Percentiles rank a stretch among this genome's conserved stretches.
These are phyloP conservation scores for Engystomops pustulosus DNA, from an alignment of 2,113 vertebrate genomes.

Conservation along the genomic window DNA sequence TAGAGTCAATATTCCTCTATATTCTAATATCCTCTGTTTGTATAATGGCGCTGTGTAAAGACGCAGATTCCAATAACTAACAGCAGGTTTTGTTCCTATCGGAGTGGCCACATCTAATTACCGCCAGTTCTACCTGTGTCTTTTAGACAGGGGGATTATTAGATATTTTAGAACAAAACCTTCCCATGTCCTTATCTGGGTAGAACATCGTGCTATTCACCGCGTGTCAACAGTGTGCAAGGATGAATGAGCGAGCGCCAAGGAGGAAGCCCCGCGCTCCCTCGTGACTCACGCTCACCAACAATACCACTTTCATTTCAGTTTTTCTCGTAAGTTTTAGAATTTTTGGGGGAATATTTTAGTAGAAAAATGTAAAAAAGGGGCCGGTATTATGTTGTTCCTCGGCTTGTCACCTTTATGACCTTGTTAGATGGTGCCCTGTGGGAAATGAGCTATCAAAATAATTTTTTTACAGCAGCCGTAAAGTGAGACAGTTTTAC, in stretches of 20 bases:
- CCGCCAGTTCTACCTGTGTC: not conserved
- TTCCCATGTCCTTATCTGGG: not conserved
- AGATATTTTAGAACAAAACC: constrained; percentile 35
- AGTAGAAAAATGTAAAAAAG: no score
- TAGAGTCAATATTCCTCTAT: constrained; percentile 55
- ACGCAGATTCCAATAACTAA: constrained; percentile 15
- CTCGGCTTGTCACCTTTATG: no score
- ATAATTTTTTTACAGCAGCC: no score
- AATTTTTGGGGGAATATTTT: no score
- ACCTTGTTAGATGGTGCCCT: no score
- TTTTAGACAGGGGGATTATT: constrained; percentile 35
- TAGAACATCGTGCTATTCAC: not conserved
- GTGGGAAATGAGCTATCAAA: no score
- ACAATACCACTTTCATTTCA: not conserved
- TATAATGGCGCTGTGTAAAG: constrained; percentile 38
- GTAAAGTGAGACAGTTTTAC: no score
- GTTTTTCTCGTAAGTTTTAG: not conserved
- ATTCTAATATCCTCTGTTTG: constrained; percentile 55
- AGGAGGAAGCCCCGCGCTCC: not conserved
- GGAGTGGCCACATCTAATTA: not conserved
- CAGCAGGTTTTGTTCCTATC: constrained; percentile 2
- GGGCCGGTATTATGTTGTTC: no score
- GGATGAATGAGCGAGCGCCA: not conserved
- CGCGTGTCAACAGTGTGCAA: constrained; percentile 4
- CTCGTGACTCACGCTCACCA: not conserved